Evolutionary conservation across 2,888 invertebrate species (phyloP).

Genomic region (Papilio elwesi): DNA sequence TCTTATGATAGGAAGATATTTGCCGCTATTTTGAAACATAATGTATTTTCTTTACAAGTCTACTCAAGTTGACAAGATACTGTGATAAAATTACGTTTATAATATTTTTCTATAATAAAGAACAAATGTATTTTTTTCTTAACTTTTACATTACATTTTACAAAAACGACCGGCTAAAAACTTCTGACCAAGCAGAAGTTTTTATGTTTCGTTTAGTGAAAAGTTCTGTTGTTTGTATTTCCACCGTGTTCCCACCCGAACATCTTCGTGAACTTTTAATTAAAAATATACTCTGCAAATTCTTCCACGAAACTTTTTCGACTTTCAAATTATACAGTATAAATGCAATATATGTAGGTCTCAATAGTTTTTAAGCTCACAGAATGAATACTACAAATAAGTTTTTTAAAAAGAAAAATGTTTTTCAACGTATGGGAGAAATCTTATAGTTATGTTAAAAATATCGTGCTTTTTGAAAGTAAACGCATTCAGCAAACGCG

Average conservation of each 20-base stretch:
- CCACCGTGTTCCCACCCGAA: background rate
- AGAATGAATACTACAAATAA: too few species aligned
- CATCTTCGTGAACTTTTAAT: conserved; percentile 27
- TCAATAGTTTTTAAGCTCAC: background rate
- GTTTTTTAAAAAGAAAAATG: too few species aligned
- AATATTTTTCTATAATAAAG: background rate
- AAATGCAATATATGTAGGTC: background rate
- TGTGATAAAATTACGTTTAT: background rate
- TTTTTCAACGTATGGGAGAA: too few species aligned
- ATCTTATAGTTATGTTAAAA: too few species aligned
- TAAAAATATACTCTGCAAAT: conserved; percentile 16
- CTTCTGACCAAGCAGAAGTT: conserved; percentile 13
- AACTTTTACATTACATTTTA: background rate
- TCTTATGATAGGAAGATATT: too few species aligned
- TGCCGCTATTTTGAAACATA: too few species aligned
- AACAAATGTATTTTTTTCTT: conserved; percentile 2
- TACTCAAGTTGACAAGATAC: too few species aligned
- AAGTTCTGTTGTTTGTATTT: conserved; percentile 17
- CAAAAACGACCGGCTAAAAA: background rate
- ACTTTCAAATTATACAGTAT: background rate
- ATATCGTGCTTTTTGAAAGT: too few species aligned
- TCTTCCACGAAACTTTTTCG: background rate
- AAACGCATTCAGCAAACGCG: too few species aligned
- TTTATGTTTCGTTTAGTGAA: conserved; percentile 17
- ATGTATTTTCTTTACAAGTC: too few species aligned